Evolutionary conservation across 2,888 invertebrate species (phyloP), one percentile per base, ranked within the genome.

Genomic region (Yponomeuta sedellus): DNA sequence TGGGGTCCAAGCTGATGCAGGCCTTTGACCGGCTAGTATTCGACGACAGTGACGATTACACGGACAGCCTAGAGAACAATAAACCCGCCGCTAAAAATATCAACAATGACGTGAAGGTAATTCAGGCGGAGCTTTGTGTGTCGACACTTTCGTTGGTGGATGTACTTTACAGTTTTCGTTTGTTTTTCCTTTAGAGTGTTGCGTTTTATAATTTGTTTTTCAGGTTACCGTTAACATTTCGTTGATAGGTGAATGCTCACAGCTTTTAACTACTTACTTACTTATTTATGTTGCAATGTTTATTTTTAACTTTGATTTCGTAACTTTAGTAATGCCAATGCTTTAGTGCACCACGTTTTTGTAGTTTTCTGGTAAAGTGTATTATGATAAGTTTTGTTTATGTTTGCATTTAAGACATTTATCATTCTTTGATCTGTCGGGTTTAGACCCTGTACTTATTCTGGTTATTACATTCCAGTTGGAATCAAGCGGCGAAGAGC

Each of bases 21-120:
- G 95, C 94, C 3, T 94, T 95, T 73, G 95, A 95, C 77, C 92
- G 94, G 74, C 85, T 95, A 40, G 92, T 92, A 66, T 92, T 92
- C 68, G 93, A 92, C 69, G 94, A 94, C 75, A 94, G 94, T 69
- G 94, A 94, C 72, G 94, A 95, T 80, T 95, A 95, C 77, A 94
- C 94, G 10, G 95, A 96, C 83, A 95, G 95, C 81, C 88, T 95
- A 72, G 95, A 95, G 82, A 93, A 93, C 79, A 91, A 92, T 75
- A 89, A 86, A 74, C 82, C 85, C 81, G 72, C 83, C 72, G 79
- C 82, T 77, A 88, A 87, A 77, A 73, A 83, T 67, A 92, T 93
- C 73, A 94, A 93, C 73, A 83, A 76, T 78, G 88, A 90, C 70
- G 76, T 77, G 77, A 91, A 91, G 90, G 91, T 90, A 91, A 89